Conservation (phyloP, 2,888 invertebrate genomes). For the Neoscelio sp. region DNA sequence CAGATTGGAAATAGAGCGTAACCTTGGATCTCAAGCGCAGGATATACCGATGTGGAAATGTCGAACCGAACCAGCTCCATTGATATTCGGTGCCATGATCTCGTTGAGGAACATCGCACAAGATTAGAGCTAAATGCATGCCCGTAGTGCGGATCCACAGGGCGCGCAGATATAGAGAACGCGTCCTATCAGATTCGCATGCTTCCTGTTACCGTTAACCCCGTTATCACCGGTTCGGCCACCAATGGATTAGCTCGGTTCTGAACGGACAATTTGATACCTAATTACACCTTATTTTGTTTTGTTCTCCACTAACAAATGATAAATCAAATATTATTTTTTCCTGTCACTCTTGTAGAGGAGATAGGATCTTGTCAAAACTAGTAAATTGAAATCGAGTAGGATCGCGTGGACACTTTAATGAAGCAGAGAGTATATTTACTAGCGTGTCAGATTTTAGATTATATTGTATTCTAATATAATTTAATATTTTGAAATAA, state of each 20-base stretch:
- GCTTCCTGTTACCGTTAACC: constrained; percentile 49
- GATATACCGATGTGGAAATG: constrained; percentile 47
- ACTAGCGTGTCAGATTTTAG: too few species aligned
- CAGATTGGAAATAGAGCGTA: constrained; percentile 23
- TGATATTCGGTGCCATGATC: constrained; percentile 54
- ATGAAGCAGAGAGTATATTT: too few species aligned
- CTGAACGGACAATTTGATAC: constrained; percentile 35
- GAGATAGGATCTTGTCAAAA: too few species aligned
- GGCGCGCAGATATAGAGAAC: constrained; percentile 44
- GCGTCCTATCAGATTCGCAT: constrained; percentile 50
- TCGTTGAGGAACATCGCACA: constrained; percentile 52
- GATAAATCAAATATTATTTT: not conserved
- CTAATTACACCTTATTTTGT: constrained; percentile 36
- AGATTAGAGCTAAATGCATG: constrained; percentile 58
- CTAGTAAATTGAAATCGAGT: too few species aligned
- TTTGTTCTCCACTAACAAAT: not conserved
- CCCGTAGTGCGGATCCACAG: constrained; percentile 31
- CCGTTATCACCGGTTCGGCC: constrained; percentile 42
- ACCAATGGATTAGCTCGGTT: constrained; percentile 49
- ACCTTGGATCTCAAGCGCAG: constrained; percentile 27
- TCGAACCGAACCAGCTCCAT: constrained; percentile 40
- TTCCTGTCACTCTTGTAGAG: not conserved
- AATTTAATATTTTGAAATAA: too few species aligned
- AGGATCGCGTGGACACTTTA: too few species aligned
- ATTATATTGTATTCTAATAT: too few species aligned